Evolutionary conservation across 2,797 vertebrate species (phyloP), one percentile per base, ranked within the genome.

Genomic region (Acipenser transmontanus): DNA sequence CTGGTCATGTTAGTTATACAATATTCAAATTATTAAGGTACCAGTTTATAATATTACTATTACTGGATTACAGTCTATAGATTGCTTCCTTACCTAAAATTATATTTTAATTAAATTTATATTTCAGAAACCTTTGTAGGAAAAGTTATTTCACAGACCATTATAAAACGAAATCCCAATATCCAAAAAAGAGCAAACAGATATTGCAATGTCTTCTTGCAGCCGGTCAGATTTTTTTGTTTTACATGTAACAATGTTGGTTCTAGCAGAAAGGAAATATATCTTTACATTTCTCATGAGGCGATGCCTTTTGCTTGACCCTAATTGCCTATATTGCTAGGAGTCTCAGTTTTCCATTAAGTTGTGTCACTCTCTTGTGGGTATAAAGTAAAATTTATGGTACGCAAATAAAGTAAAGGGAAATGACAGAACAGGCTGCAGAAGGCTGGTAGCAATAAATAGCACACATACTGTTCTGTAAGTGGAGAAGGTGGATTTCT

Each of bases 241-340:
- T 9, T n/a, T 12, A 9, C 60, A 47, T 61, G 60, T 61, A 34
- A 12, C 17, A 61, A 61, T 61, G 10, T 61, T 61, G 17, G 20
- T 61, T 61, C 60, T 61, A 61, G 47, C 10, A 17, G 60, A 34
- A 61, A 61, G 47, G 60, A 61, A 61, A 61, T 13, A 34, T 34
- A 7, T 61, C 60, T 61, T 61, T 34, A 47, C n/a, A 61, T 61
- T 61, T 61, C 60, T 61, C 60, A 47, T 34, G 60, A 61, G 60
- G 17, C 20, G 7, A 17, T 34, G 60, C 60, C 11, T 61, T 61
- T 61, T 61, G 60, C 47, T 61, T 61, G 60, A 34, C 17, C 47
- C 17, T 61, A 17, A 61, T 61, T 61, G 17, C 8, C 7, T 61
- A 20, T 61, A 14, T 34, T 61, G 54, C 9, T 13, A 11, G 54